A percentile compares a stretch with the other conserved stretches of the same genome.
phyloP scores from a whole-genome alignment of 2,113 vertebrate genomes.

The Argyrosomus japonicus region DNA sequence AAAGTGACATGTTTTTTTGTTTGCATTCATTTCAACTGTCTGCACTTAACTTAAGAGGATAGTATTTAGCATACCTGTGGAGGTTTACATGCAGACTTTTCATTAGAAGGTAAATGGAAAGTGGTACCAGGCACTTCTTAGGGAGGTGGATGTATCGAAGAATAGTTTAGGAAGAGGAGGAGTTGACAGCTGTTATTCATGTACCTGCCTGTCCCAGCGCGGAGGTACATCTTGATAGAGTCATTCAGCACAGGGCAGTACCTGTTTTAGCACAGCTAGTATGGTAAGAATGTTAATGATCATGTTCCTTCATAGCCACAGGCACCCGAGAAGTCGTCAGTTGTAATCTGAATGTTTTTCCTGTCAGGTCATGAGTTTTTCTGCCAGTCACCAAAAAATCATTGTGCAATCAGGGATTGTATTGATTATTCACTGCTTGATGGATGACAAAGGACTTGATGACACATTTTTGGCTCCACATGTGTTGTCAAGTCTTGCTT shows the following conservation, averaged over 20 bases:
- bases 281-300: slow-evolving; percentile 64
- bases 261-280: slow-evolving; percentile 46
- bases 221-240: not conserved
- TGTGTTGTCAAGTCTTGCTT: slow-evolving; percentile 29
- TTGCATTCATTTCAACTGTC: not conserved
- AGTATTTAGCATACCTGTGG: not conserved
- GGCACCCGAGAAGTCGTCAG: slow-evolving; percentile 43
- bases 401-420: slow-evolving; percentile 15
- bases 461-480: slow-evolving; percentile 59
- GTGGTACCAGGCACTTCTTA: not conserved
- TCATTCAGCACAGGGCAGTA: not conserved
- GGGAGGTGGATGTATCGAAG: not conserved
- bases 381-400: slow-evolving; percentile 41
- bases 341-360: slow-evolving; percentile 34
- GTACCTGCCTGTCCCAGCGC: slow-evolving; percentile 29
- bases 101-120: not conserved
- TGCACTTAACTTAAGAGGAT: not conserved
- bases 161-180: not conserved
- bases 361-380: slow-evolving; percentile 47
- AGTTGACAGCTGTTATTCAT: slow-evolving; percentile 33
- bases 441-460: slow-evolving; percentile 15
- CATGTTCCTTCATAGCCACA: slow-evolving; percentile 1
- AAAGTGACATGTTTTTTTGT: no score
- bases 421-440: slow-evolving; percentile 59
- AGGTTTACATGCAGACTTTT: not conserved